phyloP scores from a whole-genome alignment of 2,113 vertebrate species.

The Coptodon rendalli region DNA sequence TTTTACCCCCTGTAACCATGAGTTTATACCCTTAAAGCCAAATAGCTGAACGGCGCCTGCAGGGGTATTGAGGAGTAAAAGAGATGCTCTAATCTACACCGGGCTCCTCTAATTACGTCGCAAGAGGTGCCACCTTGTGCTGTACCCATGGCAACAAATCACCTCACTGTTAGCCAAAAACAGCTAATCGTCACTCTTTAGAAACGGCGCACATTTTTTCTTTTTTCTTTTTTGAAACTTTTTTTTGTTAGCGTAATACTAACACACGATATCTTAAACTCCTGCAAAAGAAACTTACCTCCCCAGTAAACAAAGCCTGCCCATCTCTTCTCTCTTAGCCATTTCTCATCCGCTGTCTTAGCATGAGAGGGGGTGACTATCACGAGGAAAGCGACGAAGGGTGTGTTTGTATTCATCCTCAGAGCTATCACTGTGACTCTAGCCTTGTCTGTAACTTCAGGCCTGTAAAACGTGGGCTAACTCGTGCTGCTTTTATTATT shows the following conservation, averaged over 20 bases:
- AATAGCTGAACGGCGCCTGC: neutral
- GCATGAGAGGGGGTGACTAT: slow-evolving; percentile 31
- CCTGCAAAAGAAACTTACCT: neutral
- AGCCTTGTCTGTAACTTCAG: neutral
- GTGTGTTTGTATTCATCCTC: neutral
- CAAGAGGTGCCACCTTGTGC: neutral
- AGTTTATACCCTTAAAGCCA: slow-evolving; percentile 12
- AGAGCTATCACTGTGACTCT: neutral
- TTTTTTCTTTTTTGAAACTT: neutral
- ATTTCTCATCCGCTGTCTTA: neutral
- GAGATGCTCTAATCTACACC: neutral
- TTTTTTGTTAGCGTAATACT: neutral
- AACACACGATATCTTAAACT: neutral
- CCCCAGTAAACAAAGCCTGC: neutral
- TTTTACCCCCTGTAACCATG: slow-evolving; percentile 69
- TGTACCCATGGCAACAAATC: slow-evolving; percentile 11
- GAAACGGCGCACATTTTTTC: neutral
- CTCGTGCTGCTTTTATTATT: neutral
- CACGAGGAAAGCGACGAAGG: slow-evolving; percentile 23
- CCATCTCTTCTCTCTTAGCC: neutral
- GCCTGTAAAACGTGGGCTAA: neutral
- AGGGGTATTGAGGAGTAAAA: too few relatives aligned
- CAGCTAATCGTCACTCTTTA: neutral
- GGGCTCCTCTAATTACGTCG: neutral
- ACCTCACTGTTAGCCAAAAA: neutral